Evolutionary conservation across 1,140 invertebrate genomes (phyloP), one percentile per base, ranked within the genome.

Genomic region (Ooceraea biroi): DNA sequence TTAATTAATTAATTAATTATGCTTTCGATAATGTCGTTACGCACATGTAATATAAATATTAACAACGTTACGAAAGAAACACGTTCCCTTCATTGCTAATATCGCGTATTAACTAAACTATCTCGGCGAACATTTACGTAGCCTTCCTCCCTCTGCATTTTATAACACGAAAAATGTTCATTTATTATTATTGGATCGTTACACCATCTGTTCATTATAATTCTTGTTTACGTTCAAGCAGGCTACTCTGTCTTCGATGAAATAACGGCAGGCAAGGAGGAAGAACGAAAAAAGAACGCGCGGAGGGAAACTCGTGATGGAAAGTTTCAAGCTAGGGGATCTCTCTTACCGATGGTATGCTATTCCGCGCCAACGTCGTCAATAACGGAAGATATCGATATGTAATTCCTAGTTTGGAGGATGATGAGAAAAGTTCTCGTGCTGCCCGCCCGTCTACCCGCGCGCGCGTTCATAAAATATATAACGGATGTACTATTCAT

Each of bases 341-440:
- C 57, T 72, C 57, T 48, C 46, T 69, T 55, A 74, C 36, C 82
- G 73, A 78, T 65, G 41, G 61, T 78, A 65, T 77, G 22, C 41
- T 78, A 63, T 84, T 77, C 61, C 61, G 41, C 27, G 41, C 71
- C 82, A 44, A 76, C 46, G 27, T 82, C 76, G 76, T 69, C 73
- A 80, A 41, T 66, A 84, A 84, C 68, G 60, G 22, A 52, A 66
- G 48, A 66, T 83, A 85, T 76, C 69, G 69, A 83, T 76, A 83
- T 83, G 69, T 85, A 85, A 84, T 83, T 85, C 63, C 25, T 85
- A 74, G 63, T 76, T 82, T 58, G 46, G 22, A 72, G 44, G 83
- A 84, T 86, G 73, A 86, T 86, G 83, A 84, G 83, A 72, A 86
- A 86, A 85, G 83, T 86, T 86, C 72, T 78, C 36, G 41, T 57